A percentile compares a stretch with the other conserved stretches of the same genome.
Evolutionary conservation across 2,113 vertebrate genomes (phyloP).

Genomic region (Eudyptes chrysolophus): DNA sequence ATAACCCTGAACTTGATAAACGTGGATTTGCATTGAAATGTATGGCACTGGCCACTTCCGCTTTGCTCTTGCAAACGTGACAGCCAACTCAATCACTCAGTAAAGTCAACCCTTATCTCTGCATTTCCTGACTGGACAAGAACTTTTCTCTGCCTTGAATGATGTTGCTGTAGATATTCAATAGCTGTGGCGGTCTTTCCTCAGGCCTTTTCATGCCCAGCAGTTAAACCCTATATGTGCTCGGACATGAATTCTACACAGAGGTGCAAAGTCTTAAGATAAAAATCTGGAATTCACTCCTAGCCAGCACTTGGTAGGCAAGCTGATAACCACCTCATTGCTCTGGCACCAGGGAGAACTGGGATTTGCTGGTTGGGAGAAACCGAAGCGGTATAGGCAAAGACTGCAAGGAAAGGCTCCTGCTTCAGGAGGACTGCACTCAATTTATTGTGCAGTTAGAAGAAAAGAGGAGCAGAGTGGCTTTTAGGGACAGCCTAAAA

Average conservation of each 20-base stretch:
- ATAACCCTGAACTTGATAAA: neutral
- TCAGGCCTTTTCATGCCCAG: neutral
- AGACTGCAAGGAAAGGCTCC: neutral
- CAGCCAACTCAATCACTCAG: neutral
- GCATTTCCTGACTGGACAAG: neutral
- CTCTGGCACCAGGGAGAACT: neutral
- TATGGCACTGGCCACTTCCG: neutral
- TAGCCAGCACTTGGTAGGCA: neutral
- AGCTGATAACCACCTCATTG: neutral
- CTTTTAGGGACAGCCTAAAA: neutral
- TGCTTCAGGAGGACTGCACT: neutral
- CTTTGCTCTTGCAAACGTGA: neutral
- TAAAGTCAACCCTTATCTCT: neutral
- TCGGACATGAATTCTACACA: neutral
- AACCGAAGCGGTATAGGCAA: neutral
- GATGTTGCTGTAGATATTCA: neutral
- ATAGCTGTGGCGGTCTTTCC: neutral
- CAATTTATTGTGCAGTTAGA: neutral
- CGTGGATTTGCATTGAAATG: neutral
- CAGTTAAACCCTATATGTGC: neutral
- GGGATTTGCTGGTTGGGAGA: neutral
- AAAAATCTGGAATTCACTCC: neutral
- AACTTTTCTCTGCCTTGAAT: neutral
- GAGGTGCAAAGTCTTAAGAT: neutral
- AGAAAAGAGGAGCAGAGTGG: neutral